Percentiles rank a stretch among this genome's conserved stretches.
Evolutionary conservation across 2,797 vertebrate genomes (phyloP).

Genomic region (Malacoraja senta): DNA sequence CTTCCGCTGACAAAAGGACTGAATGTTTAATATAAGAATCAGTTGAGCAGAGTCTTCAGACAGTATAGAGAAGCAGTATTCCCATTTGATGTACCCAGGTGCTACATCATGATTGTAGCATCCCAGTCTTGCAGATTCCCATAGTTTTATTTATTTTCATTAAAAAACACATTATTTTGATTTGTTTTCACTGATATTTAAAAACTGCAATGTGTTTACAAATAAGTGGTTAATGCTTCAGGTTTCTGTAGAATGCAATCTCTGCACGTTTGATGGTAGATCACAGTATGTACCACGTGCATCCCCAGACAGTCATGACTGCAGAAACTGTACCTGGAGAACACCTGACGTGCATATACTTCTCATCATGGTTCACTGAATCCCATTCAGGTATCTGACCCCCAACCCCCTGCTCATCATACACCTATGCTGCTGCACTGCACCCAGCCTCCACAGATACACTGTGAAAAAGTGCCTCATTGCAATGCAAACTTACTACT

Average conservation of each 20-base stretch:
- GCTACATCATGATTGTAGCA: not conserved
- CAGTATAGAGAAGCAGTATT: not conserved
- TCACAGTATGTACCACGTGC: not conserved
- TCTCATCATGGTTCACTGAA: not conserved
- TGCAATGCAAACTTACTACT: too few relatives aligned
- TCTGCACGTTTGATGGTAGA: not conserved
- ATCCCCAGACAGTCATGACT: not conserved
- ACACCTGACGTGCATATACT: not conserved
- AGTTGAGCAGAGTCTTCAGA: not conserved
- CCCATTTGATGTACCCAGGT: not conserved
- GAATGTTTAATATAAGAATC: not conserved
- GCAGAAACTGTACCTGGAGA: not conserved
- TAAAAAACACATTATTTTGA: not conserved
- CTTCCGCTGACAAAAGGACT: not conserved
- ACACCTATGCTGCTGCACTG: not conserved
- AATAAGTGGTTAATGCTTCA: not conserved
- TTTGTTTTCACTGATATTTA: slow-evolving; percentile 16
- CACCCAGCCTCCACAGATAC: not conserved
- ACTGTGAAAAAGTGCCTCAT: not conserved
- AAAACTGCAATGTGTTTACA: slow-evolving; percentile 3
- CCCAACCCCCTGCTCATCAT: not conserved
- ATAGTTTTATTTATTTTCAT: slow-evolving; percentile 22
- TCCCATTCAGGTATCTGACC: not conserved
- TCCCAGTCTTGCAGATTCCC: too few relatives aligned
- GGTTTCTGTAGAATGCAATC: not conserved